Evolutionary conservation across 2,113 vertebrate genomes (phyloP).

Genomic region (Pampusana beccarii): DNA sequence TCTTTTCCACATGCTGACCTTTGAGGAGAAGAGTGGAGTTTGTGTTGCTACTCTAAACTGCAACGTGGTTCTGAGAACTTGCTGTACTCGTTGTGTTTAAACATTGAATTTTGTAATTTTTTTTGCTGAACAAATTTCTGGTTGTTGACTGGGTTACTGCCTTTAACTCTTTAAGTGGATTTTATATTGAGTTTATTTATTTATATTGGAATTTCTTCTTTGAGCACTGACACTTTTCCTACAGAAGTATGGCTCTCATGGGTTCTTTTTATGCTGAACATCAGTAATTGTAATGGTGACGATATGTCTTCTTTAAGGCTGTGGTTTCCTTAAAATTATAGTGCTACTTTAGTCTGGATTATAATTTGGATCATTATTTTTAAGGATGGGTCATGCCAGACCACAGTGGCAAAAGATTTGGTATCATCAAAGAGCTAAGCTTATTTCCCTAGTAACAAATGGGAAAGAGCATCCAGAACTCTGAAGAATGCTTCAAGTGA

Average conservation of each 20-base stretch:
- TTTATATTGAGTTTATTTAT: conserved; percentile 48
- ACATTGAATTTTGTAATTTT: not conserved
- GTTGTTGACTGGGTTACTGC: not conserved
- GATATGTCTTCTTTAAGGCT: not conserved
- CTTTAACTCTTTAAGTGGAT: not conserved
- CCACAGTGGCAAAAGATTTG: not conserved
- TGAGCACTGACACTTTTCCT: conserved; percentile 64
- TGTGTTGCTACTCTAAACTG: not conserved
- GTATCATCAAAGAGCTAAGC: not conserved
- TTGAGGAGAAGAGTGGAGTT: not conserved
- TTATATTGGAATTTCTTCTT: conserved; percentile 34
- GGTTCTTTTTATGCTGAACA: not conserved
- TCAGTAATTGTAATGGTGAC: not conserved
- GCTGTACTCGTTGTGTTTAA: not conserved
- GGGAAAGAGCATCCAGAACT: not conserved
- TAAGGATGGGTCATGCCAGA: not conserved
- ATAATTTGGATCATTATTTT: not conserved
- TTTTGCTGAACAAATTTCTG: not conserved
- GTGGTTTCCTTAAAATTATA: not conserved
- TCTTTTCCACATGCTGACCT: not conserved
- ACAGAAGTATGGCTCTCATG: not conserved
- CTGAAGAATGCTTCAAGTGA: not conserved
- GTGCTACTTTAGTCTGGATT: not conserved
- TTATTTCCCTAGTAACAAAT: not conserved
- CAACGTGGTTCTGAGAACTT: not conserved